Evolutionary conservation across 2,113 vertebrate species (phyloP).

Genomic region (Lamprologus tigripictilis): DNA sequence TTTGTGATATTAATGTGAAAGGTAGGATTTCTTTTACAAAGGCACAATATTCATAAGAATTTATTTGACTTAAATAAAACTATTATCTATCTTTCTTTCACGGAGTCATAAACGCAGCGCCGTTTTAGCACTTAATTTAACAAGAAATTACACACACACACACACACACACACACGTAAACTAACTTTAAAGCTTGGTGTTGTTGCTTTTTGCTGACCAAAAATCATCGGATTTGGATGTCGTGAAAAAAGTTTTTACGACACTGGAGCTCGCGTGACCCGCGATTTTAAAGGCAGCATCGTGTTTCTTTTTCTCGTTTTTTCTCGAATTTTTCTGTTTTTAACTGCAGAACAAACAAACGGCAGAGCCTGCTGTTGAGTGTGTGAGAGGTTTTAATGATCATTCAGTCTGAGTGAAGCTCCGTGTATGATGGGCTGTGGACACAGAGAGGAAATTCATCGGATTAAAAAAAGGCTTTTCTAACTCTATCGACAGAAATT

Average conservation of each 20-base stretch:
- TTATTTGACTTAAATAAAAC: background rate
- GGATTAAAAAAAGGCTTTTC: background rate
- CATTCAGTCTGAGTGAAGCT: background rate
- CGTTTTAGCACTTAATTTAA: background rate
- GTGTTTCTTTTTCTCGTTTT: background rate
- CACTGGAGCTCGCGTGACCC: background rate
- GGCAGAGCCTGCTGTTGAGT: background rate
- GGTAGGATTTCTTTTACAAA: background rate
- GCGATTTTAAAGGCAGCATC: background rate
- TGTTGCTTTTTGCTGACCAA: background rate
- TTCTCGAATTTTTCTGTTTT: background rate
- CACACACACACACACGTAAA: background rate
- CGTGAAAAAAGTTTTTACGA: background rate
- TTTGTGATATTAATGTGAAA: background rate
- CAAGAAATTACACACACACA: background rate
- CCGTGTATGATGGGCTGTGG: background rate
- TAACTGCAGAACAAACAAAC: background rate
- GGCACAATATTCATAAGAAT: background rate
- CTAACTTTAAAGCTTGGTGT: background rate
- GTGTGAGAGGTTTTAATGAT: background rate
- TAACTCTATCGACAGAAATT: background rate
- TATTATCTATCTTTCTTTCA: background rate
- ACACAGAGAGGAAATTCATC: background rate
- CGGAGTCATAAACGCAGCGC: background rate
- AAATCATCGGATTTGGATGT: background rate